Evolutionary conservation across 2,888 invertebrate genomes (phyloP).

Genomic region (Serrognathus titanus): DNA sequence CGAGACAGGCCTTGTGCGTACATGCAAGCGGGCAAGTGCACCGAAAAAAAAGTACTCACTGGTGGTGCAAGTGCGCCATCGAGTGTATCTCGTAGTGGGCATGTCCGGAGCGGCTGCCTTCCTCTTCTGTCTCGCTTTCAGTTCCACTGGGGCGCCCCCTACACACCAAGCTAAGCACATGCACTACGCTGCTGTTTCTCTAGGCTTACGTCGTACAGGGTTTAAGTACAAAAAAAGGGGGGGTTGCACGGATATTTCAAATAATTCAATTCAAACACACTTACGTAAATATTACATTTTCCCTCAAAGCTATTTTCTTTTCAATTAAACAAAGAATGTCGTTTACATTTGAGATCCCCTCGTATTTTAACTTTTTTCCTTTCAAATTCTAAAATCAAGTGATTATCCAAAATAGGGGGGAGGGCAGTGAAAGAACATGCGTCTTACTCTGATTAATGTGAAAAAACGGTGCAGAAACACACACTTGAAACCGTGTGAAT

Average conservation of each 20-base stretch:
- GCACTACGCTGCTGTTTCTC: slow-evolving; percentile 43
- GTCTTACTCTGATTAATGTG: too few relatives aligned
- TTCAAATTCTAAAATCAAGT: too few relatives aligned
- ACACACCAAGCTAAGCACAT: slow-evolving; percentile 53
- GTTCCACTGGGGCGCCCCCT: slow-evolving; percentile 61
- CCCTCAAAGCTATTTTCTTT: background rate
- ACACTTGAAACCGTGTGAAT: background rate
- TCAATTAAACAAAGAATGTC: too few relatives aligned
- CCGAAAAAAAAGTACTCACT: slow-evolving; percentile 44
- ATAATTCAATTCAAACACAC: too few relatives aligned
- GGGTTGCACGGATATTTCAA: background rate
- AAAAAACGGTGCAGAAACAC: background rate
- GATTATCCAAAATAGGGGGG: too few relatives aligned
- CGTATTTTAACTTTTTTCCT: too few relatives aligned
- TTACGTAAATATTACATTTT: background rate
- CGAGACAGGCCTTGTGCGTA: background rate
- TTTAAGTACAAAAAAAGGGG: background rate
- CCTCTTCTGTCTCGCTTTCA: slow-evolving; percentile 76
- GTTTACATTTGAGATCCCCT: too few relatives aligned
- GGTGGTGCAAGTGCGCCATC: slow-evolving; percentile 55
- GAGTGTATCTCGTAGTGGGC: slow-evolving; percentile 45
- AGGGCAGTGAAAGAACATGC: too few relatives aligned
- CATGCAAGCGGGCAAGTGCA: slow-evolving; percentile 9
- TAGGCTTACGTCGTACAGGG: slow-evolving; percentile 4
- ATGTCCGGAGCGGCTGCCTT: slow-evolving; percentile 51